Base-by-base conservation (phyloP, 2,797 vertebrate genomes). In the Spondyliosoma cantharus region DNA sequence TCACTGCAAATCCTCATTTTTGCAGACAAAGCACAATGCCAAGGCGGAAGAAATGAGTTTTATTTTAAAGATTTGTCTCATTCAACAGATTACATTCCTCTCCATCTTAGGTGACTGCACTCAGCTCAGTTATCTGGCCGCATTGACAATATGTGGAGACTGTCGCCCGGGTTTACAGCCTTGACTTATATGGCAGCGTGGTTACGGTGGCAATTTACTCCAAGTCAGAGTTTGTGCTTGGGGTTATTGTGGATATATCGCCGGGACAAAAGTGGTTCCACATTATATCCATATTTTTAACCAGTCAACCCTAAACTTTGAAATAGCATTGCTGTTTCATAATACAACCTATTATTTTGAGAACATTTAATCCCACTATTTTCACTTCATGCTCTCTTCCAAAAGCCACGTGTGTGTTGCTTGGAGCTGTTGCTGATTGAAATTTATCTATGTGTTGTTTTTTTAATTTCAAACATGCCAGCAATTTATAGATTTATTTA, bases 1-100 rank as follows among this genome's bases (percentile, higher is more conserved):
- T 86, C 83, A 60, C 77, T 1, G 85, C 84, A 93, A 94, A 93
- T 93, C 89, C 87, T 87, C 76, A 87, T 91, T 94, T 92, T 89
- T 94, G 93, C 92, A 90, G 90, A 93, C 92, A 86, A 91, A 94
- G 93, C 94, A 93, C 81, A 92, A 87, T 80, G 83, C 80, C 84
- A 88, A 61, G 50, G 71, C 66, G 72, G 72, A 81, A 87, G 86
- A 90, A 91, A 92, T 90, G 68, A 90, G 83, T 92, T 94, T 93
- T 89, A 91, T 91, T 91, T 93, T 90, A 88, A 88, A 87, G 87
- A 85, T 89, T 88, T 91, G 90, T 93, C 86, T 89, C 85, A 92
- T 95, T 94, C 90, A 90, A 90, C 89, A 93, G 90, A 93, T 94
- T 92, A 88, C 85, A 87, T 67, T 87, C 69, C 83, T 84, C 87